phyloP scores from a whole-genome alignment of 2,797 vertebrate species.

The Xiphorhynchus erythropygius region DNA sequence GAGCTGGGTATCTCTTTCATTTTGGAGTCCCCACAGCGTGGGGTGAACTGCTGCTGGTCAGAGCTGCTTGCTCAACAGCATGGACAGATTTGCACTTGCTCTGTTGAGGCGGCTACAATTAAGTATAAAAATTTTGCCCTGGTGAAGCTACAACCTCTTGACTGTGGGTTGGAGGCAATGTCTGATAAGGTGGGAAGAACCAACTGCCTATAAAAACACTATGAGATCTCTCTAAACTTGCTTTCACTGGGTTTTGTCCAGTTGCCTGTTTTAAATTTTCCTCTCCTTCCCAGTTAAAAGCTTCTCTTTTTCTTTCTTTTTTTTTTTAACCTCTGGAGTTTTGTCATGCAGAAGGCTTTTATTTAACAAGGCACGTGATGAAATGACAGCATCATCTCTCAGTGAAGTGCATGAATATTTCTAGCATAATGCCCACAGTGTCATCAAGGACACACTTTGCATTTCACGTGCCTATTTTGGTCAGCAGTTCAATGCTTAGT shows the following conservation, averaged over 20 bases:
- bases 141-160: not conserved
- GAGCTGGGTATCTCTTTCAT: not conserved
- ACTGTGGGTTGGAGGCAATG: not conserved
- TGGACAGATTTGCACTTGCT: not conserved
- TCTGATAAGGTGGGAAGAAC: not conserved
- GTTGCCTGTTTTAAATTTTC: not conserved
- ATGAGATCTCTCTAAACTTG: not conserved
- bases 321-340: not conserved
- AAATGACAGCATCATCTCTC: not conserved
- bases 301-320: not conserved
- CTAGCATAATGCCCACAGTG: not conserved
- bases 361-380: constrained; percentile 2
- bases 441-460: not conserved
- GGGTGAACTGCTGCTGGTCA: not conserved
- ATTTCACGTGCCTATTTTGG: not conserved
- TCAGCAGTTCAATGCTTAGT: not conserved
- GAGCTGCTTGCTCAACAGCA: not conserved
- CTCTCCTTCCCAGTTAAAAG: not conserved
- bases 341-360: not conserved
- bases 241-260: not conserved
- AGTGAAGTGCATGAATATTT: not conserved
- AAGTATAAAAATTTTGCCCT: not conserved
- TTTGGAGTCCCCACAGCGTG: not conserved
- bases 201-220: not conserved
- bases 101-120: not conserved